Evolutionary conservation across 2,113 vertebrate genomes (phyloP).

Genomic region (Scopus umbretta): DNA sequence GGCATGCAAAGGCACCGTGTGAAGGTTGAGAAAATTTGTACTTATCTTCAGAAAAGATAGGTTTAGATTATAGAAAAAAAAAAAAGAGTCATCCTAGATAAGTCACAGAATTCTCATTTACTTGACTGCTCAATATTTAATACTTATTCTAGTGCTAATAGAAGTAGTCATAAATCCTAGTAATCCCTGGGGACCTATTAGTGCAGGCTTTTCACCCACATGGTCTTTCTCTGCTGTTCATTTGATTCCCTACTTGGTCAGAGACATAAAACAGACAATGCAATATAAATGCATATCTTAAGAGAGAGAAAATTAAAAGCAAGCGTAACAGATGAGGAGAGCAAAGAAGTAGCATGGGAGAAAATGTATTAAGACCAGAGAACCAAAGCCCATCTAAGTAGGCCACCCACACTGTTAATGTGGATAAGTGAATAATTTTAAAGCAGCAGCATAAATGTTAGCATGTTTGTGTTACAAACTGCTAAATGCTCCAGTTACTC

Average conservation of each 20-base stretch:
- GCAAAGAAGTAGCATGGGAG: background rate
- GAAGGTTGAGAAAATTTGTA: background rate
- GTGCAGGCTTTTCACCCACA: background rate
- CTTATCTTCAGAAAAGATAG: background rate
- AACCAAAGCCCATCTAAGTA: background rate
- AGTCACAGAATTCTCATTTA: background rate
- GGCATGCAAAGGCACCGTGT: background rate
- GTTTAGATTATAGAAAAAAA: background rate
- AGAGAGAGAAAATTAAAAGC: background rate
- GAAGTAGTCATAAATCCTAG: background rate
- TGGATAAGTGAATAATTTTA: background rate
- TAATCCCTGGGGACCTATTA: background rate
- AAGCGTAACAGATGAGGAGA: background rate
- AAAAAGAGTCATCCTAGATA: background rate
- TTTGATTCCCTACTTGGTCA: background rate
- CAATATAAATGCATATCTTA: background rate
- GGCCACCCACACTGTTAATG: background rate
- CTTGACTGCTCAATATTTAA: background rate
- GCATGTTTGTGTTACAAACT: conserved; percentile 18
- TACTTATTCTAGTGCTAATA: background rate
- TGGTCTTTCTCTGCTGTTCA: background rate
- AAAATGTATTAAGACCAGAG: background rate
- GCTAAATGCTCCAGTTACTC: conserved; percentile 45
- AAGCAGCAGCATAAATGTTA: background rate
- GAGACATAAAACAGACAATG: background rate